These are phyloP conservation scores for Gryllus longicercus DNA, from an alignment of 2,888 invertebrate species.

Conservation along the genomic window DNA sequence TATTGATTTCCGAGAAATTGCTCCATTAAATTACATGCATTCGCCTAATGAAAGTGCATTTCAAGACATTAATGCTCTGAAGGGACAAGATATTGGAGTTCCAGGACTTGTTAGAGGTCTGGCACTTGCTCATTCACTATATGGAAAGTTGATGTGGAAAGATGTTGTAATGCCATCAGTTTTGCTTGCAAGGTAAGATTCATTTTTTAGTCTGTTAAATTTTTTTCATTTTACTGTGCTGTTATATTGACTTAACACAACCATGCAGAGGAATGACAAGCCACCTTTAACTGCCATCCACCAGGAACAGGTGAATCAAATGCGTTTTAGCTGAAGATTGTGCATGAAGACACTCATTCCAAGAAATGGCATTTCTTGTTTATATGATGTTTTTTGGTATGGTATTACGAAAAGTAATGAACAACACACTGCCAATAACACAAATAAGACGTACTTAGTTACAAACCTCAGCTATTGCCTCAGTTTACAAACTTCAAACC, in stretches of 20 bases:
- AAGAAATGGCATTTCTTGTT: too few relatives aligned
- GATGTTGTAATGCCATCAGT: constrained; percentile 58
- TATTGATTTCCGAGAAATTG: constrained; percentile 55
- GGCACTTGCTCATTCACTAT: constrained; percentile 54
- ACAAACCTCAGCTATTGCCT: too few relatives aligned
- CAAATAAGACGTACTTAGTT: too few relatives aligned
- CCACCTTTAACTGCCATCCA: too few relatives aligned
- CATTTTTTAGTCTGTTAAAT: constrained; percentile 4
- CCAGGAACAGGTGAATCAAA: too few relatives aligned
- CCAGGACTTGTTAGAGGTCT: constrained; percentile 61
- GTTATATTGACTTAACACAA: background rate
- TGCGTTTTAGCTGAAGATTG: too few relatives aligned
- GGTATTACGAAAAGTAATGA: too few relatives aligned
- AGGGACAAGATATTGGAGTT: constrained; percentile 43
- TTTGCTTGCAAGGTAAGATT: constrained; percentile 52
- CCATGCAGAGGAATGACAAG: too few relatives aligned
- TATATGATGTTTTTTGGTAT: too few relatives aligned
- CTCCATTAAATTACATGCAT: constrained; percentile 39
- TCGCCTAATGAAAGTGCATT: background rate
- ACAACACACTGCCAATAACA: too few relatives aligned
- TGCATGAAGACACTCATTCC: too few relatives aligned
- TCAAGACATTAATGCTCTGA: constrained; percentile 19
- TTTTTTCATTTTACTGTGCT: background rate
- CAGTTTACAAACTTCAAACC: too few relatives aligned
- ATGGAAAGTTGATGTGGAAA: constrained; percentile 58